Evolutionary conservation across 1,140 invertebrate genomes (phyloP), one percentile per base, ranked within the genome.

Genomic region (Euborellia annulipes): DNA sequence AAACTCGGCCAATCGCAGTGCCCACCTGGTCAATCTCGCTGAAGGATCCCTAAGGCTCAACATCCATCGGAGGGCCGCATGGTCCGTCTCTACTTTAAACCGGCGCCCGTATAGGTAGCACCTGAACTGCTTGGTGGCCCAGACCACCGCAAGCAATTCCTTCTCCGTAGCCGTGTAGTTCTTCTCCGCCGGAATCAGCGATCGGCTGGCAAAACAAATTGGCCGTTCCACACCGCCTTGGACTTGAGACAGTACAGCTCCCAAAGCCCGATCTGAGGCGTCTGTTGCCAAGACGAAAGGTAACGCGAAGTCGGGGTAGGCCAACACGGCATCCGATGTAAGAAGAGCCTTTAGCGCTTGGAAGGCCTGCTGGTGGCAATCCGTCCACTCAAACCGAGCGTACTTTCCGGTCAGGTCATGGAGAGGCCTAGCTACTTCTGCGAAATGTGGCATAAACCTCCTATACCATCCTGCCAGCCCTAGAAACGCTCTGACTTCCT

Each of bases 381-480:
- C 44, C 3, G 20, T 23, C 47, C 47, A 46, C n/a, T 11, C 14
- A 17, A 17, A 49, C 11, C 8, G 18, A 19, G 14, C 19, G 9
- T 45, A 32, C 21, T 45, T 55, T 37, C 55, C 52, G 23, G 55
- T 23, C 8, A 56, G 38, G 18, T 40, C 16, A 11, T 46, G 48
- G 8, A 61, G 37, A 4, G 57, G 56, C 49, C 53, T 55, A 7
- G 55, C 46, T 2, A 48, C 48, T 21, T 43, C 13, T 11, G 39
- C 41, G 45, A 41, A 57, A 6, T 43, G 30, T 9, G 43, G 20
- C 1, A 65, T 59, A 46, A 61, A 61, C n/a, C 54, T 46, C 11
- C 64, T 41, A 46, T 59, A 66, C 40, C 64, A 66, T 8, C 53
- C 50, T 2, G 52, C 46, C 27, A 64, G 23, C 2, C 61, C 62